A percentile compares a stretch with the other conserved stretches of the same genome.
Conservation (phyloP, 2,113 vertebrate species). For the Chloroceryle aenea region DNA sequence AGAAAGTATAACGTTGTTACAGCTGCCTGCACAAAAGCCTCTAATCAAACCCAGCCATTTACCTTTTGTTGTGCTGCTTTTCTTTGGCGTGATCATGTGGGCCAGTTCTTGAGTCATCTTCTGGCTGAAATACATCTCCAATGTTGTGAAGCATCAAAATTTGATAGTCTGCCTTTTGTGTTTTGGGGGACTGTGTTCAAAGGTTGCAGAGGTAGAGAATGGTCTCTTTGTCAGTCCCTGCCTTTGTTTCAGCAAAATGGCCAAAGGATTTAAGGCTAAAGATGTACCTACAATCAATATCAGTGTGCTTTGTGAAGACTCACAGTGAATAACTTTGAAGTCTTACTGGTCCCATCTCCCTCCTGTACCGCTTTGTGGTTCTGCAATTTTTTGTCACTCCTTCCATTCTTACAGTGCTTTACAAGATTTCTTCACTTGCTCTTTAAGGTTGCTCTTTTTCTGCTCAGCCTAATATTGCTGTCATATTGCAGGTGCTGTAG, state of each 20-base stretch:
- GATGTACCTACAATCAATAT: fast-evolving
- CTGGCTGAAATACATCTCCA: not conserved
- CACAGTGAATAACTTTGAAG: not conserved
- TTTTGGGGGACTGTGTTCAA: not conserved
- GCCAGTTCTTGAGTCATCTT: not conserved
- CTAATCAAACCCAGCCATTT: not conserved
- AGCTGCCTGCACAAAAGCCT: not conserved
- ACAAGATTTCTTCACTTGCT: not conserved
- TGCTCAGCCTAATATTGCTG: not conserved
- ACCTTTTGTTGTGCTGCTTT: not conserved
- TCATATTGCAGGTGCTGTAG: not conserved
- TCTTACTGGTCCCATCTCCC: not conserved
- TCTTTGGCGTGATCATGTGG: not conserved
- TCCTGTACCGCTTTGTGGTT: not conserved
- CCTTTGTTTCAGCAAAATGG: not conserved
- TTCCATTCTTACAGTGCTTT: not conserved
- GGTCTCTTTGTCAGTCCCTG: not conserved
- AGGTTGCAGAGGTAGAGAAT: not conserved
- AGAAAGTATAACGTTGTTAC: not conserved
- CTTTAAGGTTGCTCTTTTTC: not conserved
- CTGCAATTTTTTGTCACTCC: not conserved
- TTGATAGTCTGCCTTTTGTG: not conserved
- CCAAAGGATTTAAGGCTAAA: not conserved
- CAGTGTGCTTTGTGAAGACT: not conserved
- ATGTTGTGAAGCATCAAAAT: not conserved